phyloP scores from a whole-genome alignment of 2,113 vertebrate genomes.

The Macquaria australasica region DNA sequence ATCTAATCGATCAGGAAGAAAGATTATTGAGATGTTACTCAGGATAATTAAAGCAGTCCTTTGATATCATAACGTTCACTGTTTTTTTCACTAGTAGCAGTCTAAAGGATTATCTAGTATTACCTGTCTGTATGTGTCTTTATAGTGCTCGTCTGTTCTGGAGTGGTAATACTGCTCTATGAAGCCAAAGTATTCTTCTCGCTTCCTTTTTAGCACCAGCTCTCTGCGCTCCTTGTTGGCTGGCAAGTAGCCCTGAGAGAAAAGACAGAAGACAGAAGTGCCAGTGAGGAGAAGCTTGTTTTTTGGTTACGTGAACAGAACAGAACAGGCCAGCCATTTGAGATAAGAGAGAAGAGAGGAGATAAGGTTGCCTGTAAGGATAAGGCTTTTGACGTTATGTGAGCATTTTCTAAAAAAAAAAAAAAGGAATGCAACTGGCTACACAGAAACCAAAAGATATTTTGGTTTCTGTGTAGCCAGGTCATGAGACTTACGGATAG shows the following conservation, averaged over 20 bases:
- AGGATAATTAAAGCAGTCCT: background rate
- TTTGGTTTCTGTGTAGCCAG: too few relatives aligned
- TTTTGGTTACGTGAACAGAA: slow-evolving; percentile 10
- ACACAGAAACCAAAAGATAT: background rate
- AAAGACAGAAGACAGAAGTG: background rate
- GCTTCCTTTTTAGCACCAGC: slow-evolving; percentile 92
- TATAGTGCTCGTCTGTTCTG: slow-evolving; percentile 95
- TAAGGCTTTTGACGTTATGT: background rate
- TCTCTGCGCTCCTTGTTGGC: slow-evolving; percentile 95
- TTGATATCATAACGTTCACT: background rate
- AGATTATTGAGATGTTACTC: slow-evolving; percentile 10
- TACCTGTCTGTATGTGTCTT: slow-evolving; percentile 98
- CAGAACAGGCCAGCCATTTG: slow-evolving; percentile 9
- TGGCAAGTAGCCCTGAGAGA: slow-evolving; percentile 92
- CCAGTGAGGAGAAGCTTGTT: background rate
- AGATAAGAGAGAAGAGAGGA: slow-evolving; percentile 21
- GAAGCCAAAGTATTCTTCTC: slow-evolving; percentile 98
- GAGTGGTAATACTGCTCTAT: slow-evolving; percentile 99
- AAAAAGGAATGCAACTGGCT: background rate
- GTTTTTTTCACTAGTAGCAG: background rate
- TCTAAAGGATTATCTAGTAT: background rate
- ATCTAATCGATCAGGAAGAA: slow-evolving; percentile 86
- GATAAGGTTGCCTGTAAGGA: slow-evolving; percentile 10
- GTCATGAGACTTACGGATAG: slow-evolving; percentile 87
- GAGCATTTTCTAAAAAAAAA: background rate